Base-by-base conservation (phyloP, 2,113 vertebrate genomes). In the Lota lota region DNA sequence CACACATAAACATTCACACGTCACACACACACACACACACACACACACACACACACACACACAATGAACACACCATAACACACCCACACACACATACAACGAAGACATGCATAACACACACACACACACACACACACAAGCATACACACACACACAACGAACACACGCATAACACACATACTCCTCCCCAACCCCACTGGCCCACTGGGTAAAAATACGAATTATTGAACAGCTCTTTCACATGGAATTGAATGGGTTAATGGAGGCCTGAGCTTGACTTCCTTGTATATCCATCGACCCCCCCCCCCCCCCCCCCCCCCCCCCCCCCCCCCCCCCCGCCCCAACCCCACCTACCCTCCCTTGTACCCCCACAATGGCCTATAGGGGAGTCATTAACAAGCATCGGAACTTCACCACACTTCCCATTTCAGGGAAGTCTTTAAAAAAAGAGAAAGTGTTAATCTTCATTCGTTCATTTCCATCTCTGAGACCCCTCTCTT, bases 321-420 rank as follows among this genome's bases (percentile, higher is more conserved):
- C 7, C 64, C 11, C 74, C 66, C 68, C 40, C 69, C 17, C 47
- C 64, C 66, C 66, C 4, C 58, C 63, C 7, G n/a, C n/a, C n/a
- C n/a, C n/a, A n/a, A n/a, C n/a, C n/a, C n/a, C n/a, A 64, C 59
- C 64, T 24, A 18, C n/a, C 18, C 28, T 36, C 64, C 11, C 14
- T 73, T 74, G 19, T 75, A 59, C 56, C 15, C 67, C 68, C 61
- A 22, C 74, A 22, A 50, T 69, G 2, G 79, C 75, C 80, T 79
- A 71, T 58, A 63, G 83, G 28, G 83, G 80, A 82, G 66, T 83
- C 79, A 85, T 89, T 89, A 84, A 75, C 81, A 78, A 76, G 82
- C 75, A 78, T 76, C 73, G 70, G 78, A 74, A 74, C 67, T 81
- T 82, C 54, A 22, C 68, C 70, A 76, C 74, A 78, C 80, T 83